Conservation (phyloP, 2,888 invertebrate genomes). For the Thera obeliscata region DNA sequence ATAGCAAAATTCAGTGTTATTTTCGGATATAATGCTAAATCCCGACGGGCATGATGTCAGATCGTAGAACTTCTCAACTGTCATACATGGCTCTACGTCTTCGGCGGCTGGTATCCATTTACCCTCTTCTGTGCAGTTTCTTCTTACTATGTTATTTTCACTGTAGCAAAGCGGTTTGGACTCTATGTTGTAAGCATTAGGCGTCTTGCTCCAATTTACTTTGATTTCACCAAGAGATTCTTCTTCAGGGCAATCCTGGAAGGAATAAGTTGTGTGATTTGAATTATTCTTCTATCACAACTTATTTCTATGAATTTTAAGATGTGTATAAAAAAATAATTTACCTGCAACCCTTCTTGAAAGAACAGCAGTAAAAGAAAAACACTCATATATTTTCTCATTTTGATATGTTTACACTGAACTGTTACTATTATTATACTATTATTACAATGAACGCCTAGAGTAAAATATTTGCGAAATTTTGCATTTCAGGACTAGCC, state of each 20-base stretch:
- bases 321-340: neutral
- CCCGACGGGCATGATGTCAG: constrained; percentile 66
- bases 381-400: constrained; percentile 4
- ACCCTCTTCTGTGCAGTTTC: constrained; percentile 62
- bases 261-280: constrained; percentile 17
- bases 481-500: constrained; percentile 15
- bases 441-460: neutral
- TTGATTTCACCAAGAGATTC: constrained; percentile 56
- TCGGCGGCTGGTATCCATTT: constrained; percentile 61
- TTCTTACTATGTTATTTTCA: constrained; percentile 56
- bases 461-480: neutral
- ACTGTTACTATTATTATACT: no score
- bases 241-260: constrained; percentile 70
- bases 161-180: constrained; percentile 68
- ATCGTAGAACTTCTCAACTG: constrained; percentile 57
- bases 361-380: constrained; percentile 9
- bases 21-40: constrained; percentile 60
- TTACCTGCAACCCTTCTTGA: constrained; percentile 30
- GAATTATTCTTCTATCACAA: neutral
- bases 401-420: constrained; percentile 5
- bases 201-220: constrained; percentile 64
- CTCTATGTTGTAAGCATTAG: constrained; percentile 53
- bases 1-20: constrained; percentile 66
- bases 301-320: neutral
- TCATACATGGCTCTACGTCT: constrained; percentile 59